Evolutionary conservation across 2,797 vertebrate species (phyloP).

Genomic region (Balearica regulorum): DNA sequence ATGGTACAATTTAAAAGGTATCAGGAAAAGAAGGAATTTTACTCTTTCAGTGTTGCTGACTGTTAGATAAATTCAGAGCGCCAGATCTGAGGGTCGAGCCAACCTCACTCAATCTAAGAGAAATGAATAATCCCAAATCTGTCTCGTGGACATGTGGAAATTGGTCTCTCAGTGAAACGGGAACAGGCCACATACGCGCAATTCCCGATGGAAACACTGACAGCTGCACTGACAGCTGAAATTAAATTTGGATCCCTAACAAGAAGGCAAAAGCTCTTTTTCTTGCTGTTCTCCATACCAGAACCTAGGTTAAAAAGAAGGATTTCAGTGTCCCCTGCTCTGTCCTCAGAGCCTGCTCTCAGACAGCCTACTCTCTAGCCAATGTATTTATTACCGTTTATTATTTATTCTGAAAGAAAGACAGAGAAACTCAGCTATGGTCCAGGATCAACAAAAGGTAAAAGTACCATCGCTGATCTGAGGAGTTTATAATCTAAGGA

Average conservation of each 20-base stretch:
- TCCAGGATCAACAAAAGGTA: not conserved
- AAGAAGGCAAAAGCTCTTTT: not conserved
- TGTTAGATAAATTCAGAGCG: not conserved
- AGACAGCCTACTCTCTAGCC: not conserved
- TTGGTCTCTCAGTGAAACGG: not conserved
- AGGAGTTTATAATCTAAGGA: not conserved
- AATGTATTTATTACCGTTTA: conserved; percentile 28
- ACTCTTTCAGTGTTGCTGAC: not conserved
- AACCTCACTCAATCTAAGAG: not conserved
- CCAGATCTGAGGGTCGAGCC: not conserved
- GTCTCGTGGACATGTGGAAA: accelerated
- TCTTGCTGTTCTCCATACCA: not conserved
- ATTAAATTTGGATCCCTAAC: not conserved
- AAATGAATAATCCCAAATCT: not conserved
- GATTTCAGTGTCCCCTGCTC: not conserved
- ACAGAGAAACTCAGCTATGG: not conserved
- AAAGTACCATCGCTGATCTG: not conserved
- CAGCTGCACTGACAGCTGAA: not conserved
- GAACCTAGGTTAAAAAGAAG: not conserved
- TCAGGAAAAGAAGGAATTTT: not conserved
- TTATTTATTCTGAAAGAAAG: conserved; percentile 8
- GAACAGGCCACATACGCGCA: accelerated
- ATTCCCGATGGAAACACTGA: not conserved
- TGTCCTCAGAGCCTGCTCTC: accelerated
- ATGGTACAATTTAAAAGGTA: not conserved